Percentiles rank a stretch among this genome's conserved stretches.
Evolutionary conservation across 2,888 invertebrate species (phyloP).

Genomic region (Polietes domitor): DNA sequence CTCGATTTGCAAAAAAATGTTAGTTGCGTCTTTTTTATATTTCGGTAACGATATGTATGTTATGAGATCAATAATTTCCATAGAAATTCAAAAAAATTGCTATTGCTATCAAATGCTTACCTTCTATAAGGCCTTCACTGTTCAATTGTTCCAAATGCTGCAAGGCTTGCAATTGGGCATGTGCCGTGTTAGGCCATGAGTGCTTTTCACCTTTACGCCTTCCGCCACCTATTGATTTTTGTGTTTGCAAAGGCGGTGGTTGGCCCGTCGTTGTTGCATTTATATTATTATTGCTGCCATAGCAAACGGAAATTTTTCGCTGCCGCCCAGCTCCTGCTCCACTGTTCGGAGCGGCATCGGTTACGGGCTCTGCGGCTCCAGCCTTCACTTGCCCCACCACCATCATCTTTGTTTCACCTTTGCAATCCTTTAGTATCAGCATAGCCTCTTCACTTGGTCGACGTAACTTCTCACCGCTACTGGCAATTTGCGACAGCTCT

Average conservation of each 20-base stretch:
- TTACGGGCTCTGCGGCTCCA: not conserved
- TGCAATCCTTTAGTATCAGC: constrained; percentile 82
- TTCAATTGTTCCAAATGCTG: constrained; percentile 67
- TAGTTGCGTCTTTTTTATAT: too few species aligned
- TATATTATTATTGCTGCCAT: constrained; percentile 74
- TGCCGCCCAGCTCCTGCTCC: constrained; percentile 69
- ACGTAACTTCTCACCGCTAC: constrained; percentile 80
- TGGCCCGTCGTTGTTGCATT: constrained; percentile 57
- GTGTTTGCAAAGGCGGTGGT: constrained; percentile 56
- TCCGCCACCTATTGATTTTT: constrained; percentile 24
- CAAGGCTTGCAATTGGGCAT: constrained; percentile 62
- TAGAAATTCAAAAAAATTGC: too few species aligned
- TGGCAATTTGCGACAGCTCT: constrained; percentile 69
- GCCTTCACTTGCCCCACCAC: constrained; percentile 16
- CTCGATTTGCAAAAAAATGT: too few species aligned
- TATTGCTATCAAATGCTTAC: constrained; percentile 31
- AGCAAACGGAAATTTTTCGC: constrained; percentile 78
- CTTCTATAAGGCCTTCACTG: constrained; percentile 47
- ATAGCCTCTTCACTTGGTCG: constrained; percentile 90
- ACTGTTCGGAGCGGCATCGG: constrained; percentile 1
- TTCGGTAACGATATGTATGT: too few species aligned
- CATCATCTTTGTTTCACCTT: constrained; percentile 70
- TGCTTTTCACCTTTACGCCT: constrained; percentile 74
- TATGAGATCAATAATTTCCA: too few species aligned
- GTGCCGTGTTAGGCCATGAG: constrained; percentile 81